These are phyloP conservation scores for Epinotia demarniana DNA, from an alignment of 2,888 invertebrate genomes.

Conservation along the genomic window DNA sequence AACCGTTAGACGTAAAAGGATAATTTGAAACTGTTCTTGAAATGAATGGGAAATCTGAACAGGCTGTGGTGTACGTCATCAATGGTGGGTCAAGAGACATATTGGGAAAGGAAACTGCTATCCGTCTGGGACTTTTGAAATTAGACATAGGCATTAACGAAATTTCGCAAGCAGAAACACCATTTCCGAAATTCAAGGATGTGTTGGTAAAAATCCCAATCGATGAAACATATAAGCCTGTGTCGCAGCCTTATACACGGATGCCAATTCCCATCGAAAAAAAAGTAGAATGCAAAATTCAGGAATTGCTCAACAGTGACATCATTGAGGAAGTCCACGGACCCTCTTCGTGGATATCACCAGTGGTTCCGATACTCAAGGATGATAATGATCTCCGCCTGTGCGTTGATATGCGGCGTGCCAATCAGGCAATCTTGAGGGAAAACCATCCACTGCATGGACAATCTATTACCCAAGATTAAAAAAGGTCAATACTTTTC, in stretches of 20 bases:
- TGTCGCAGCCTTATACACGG: slow-evolving; percentile 49
- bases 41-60: not conserved
- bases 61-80: not conserved
- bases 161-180: not conserved
- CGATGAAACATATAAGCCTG: slow-evolving; percentile 1
- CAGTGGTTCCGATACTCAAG: too few relatives aligned
- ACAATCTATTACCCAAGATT: not conserved
- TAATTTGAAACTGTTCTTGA: not conserved
- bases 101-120: not conserved
- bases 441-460: not conserved
- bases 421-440: too few relatives aligned
- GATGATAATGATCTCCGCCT: not conserved
- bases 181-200: slow-evolving; percentile 43
- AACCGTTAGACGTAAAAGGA: not conserved
- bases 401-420: too few relatives aligned
- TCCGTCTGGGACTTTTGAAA: not conserved
- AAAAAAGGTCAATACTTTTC: not conserved
- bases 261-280: slow-evolving; percentile 51
- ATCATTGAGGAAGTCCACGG: slow-evolving; percentile 51
- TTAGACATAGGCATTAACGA: not conserved
- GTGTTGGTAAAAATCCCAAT: not conserved
- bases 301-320: slow-evolving; percentile 48
- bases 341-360: slow-evolving; percentile 35
- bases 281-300: slow-evolving; percentile 51
- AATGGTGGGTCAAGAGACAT: not conserved